Evolutionary conservation across 2,113 vertebrate species (phyloP).

Genomic region (Murina feae): DNA sequence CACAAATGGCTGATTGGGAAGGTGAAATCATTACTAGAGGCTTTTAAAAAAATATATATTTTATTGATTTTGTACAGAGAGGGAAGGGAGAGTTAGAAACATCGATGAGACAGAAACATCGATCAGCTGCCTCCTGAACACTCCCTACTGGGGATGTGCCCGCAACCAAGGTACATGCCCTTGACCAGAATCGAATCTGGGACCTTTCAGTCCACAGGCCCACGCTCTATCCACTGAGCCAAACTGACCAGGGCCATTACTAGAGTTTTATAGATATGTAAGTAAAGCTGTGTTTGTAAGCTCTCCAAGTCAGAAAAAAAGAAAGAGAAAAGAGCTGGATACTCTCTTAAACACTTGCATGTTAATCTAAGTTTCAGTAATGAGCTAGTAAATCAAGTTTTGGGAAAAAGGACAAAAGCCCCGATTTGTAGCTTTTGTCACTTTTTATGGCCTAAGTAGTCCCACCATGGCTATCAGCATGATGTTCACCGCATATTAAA

Average conservation of each 20-base stretch:
- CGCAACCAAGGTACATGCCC: too few relatives aligned
- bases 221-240: too few relatives aligned
- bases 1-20: constrained; percentile 10
- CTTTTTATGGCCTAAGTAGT: not conserved
- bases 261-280: not conserved
- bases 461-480: not conserved
- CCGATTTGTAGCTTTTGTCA: not conserved
- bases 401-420: too few relatives aligned
- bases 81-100: too few relatives aligned
- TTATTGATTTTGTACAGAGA: too few relatives aligned
- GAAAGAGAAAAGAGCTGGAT: not conserved
- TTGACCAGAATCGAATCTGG: too few relatives aligned
- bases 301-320: not conserved
- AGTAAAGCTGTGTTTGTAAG: not conserved
- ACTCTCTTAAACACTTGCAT: not conserved
- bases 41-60: too few relatives aligned
- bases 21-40: not conserved
- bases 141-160: too few relatives aligned
- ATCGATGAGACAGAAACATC: too few relatives aligned
- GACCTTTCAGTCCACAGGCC: too few relatives aligned
- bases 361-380: constrained; percentile 10
- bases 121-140: too few relatives aligned
- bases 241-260: too few relatives aligned
- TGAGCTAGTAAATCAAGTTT: not conserved
- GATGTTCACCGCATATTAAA: not conserved